A percentile compares a stretch with the other conserved stretches of the same genome.
Evolutionary conservation across 2,113 vertebrate genomes (phyloP).

Genomic region (Xenopus tropicalis): UCB_Xtro_10.0 CM004447.2:78536501-78537000

Average conservation of each 20-base stretch:
- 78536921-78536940: slow-evolving; percentile 38
- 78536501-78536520: slow-evolving; percentile 6
- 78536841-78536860: slow-evolving; percentile 44
- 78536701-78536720: slow-evolving; percentile 38
- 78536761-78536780: slow-evolving; percentile 43
- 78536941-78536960: slow-evolving; percentile 18
- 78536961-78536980: slow-evolving; percentile 33
- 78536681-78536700: slow-evolving; percentile 44
- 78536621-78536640: slow-evolving; percentile 39
- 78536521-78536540: slow-evolving; percentile 14
- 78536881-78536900: slow-evolving; percentile 42
- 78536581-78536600: slow-evolving; percentile 26
- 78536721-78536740: slow-evolving; percentile 46
- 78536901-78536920: slow-evolving; percentile 39
- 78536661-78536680: slow-evolving; percentile 40
- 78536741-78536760: slow-evolving; percentile 44
- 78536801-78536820: slow-evolving; percentile 47
- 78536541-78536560: slow-evolving; percentile 32
- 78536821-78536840: slow-evolving; percentile 45
- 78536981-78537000: slow-evolving; percentile 40
- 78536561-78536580: slow-evolving; percentile 12
- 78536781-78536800: slow-evolving; percentile 46
- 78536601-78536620: slow-evolving; percentile 38
- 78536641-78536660: slow-evolving; percentile 39
- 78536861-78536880: slow-evolving; percentile 30